Percentiles rank a stretch among this genome's conserved stretches.
Conservation (phyloP, 2,888 invertebrate genomes). For the Eubasilissa splendida region DNA sequence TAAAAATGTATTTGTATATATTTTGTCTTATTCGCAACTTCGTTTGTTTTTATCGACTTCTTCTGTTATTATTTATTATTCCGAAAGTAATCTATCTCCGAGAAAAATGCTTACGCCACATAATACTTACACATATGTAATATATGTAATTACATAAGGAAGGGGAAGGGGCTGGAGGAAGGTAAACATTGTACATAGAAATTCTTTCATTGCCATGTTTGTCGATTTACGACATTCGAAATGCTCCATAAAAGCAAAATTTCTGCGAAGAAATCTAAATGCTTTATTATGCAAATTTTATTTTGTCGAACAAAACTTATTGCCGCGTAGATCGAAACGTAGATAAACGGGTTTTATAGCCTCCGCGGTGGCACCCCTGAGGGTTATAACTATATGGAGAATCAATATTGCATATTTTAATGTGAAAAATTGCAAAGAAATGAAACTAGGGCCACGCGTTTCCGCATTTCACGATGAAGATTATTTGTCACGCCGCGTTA, state of each 20-base stretch:
- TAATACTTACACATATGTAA: neutral
- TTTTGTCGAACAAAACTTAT: constrained; percentile 53
- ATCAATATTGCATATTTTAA: constrained; percentile 50
- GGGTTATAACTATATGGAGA: constrained; percentile 33
- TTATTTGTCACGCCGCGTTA: constrained; percentile 27
- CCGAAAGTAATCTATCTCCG: constrained; percentile 28
- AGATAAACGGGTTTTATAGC: constrained; percentile 48
- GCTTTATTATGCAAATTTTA: constrained; percentile 57
- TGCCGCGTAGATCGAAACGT: constrained; percentile 46
- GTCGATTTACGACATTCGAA: constrained; percentile 53
- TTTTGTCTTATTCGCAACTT: no score
- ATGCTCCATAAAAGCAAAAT: constrained; percentile 52
- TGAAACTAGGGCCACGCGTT: constrained; percentile 7
- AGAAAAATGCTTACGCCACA: constrained; percentile 14
- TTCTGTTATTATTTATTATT: constrained; percentile 24
- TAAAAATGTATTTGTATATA: no score
- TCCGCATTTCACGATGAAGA: constrained; percentile 16
- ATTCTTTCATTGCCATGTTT: constrained; percentile 50
- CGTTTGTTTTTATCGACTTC: neutral
- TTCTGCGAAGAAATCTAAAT: constrained; percentile 52
- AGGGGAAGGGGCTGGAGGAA: neutral
- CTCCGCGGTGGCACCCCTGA: constrained; percentile 2
- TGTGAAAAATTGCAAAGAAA: constrained; percentile 30
- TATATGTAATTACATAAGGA: neutral
- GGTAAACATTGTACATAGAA: constrained; percentile 24